A percentile compares a stretch with the other conserved stretches of the same genome.
These are phyloP conservation scores for Aphrophora alni DNA, from an alignment of 2,888 invertebrate species.

Conservation along the genomic window DNA sequence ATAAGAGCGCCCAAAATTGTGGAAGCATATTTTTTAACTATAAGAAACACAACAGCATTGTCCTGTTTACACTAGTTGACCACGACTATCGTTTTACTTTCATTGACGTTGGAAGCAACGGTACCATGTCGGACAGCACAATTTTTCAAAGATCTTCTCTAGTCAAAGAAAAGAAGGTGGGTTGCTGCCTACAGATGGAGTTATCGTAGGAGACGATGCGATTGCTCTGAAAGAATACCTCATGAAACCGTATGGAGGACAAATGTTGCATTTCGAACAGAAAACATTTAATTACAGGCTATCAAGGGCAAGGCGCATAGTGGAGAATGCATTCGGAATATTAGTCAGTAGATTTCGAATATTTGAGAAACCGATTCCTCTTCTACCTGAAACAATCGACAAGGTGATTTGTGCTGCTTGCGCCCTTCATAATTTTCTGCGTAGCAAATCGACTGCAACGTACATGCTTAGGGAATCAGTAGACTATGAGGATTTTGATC, in stretches of 20 bases:
- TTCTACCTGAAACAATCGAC: slow-evolving; percentile 40
- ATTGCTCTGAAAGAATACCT: slow-evolving; percentile 47
- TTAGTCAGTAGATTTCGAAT: slow-evolving; percentile 46
- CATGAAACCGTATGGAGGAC: slow-evolving; percentile 47
- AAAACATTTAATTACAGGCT: slow-evolving; percentile 46
- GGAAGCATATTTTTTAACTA: slow-evolving; percentile 14
- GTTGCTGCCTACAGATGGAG: background rate
- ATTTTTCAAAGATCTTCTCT: slow-evolving; percentile 20
- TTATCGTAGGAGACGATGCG: slow-evolving; percentile 44
- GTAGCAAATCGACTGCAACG: background rate
- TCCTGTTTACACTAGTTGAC: slow-evolving; percentile 9
- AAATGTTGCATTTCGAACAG: slow-evolving; percentile 22
- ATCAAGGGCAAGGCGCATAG: slow-evolving; percentile 42
- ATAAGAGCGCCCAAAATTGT: slow-evolving; percentile 19
- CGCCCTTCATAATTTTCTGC: background rate
- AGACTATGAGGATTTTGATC: background rate
- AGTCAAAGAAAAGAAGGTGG: slow-evolving; percentile 13
- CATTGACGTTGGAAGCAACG: slow-evolving; percentile 17
- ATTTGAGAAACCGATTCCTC: background rate
- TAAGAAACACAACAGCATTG: slow-evolving; percentile 16
- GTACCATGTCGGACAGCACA: slow-evolving; percentile 10
- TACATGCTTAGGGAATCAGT: slow-evolving; percentile 19
- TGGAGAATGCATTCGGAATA: slow-evolving; percentile 42
- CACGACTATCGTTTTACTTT: background rate
- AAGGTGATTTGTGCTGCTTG: too few species aligned